phyloP scores from a whole-genome alignment of 2,113 vertebrate genomes.

The Bettongia penicillata region DNA sequence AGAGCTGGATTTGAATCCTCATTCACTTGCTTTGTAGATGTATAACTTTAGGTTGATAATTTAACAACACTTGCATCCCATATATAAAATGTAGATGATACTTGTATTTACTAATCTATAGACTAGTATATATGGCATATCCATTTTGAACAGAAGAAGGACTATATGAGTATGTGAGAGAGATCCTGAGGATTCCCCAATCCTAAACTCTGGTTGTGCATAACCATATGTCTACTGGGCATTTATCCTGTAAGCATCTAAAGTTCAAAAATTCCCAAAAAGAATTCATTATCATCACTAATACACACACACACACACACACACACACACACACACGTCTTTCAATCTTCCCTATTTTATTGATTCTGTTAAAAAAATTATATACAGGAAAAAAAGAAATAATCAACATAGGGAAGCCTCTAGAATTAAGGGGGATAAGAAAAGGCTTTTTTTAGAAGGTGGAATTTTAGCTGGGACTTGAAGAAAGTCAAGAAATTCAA shows the following conservation, averaged over 20 bases:
- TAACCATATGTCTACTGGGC: background rate
- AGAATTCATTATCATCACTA: background rate
- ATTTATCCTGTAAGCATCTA: background rate
- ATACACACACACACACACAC: too few species aligned
- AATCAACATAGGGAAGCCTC: too few species aligned
- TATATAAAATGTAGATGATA: background rate
- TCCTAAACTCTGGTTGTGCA: background rate
- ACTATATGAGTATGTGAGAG: background rate
- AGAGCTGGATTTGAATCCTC: background rate
- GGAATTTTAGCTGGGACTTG: too few species aligned
- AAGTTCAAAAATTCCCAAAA: background rate
- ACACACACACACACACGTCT: too few species aligned
- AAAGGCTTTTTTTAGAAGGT: too few species aligned
- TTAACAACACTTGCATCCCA: background rate
- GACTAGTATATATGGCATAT: background rate
- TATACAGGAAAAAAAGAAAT: too few species aligned
- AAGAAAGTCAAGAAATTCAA: too few species aligned
- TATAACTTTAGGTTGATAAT: background rate
- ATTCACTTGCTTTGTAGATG: background rate
- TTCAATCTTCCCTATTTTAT: too few species aligned
- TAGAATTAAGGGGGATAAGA: too few species aligned
- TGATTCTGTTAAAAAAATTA: too few species aligned
- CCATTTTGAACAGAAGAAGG: background rate
- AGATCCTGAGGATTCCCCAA: background rate
- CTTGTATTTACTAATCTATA: background rate